Evolutionary conservation across 2,797 vertebrate species (phyloP).

Genomic region (Zalophus californianus): DNA sequence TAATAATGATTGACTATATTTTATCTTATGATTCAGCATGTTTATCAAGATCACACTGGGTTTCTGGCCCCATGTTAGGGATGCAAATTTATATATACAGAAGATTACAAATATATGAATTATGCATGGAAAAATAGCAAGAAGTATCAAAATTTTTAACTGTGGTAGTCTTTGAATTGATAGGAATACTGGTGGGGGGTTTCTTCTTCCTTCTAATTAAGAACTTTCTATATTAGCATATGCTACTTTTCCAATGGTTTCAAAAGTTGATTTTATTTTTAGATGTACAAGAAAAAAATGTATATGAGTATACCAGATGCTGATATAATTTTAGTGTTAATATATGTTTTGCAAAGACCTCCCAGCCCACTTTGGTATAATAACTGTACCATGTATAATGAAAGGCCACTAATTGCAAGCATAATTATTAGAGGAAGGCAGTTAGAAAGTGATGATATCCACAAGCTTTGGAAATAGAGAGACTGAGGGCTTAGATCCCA

Average conservation of each 20-base stretch:
- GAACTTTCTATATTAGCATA: slow-evolving; percentile 32
- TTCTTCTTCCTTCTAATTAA: slow-evolving; percentile 3
- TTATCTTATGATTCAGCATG: not conserved
- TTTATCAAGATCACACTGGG: not conserved
- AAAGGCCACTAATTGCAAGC: not conserved
- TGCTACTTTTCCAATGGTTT: slow-evolving; percentile 52
- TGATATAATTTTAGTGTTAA: slow-evolving; percentile 35
- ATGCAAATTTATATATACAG: not conserved
- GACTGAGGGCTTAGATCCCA: not conserved
- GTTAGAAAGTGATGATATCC: not conserved
- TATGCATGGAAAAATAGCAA: slow-evolving; percentile 2
- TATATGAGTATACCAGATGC: not conserved
- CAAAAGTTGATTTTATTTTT: slow-evolving; percentile 54
- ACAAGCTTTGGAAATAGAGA: not conserved
- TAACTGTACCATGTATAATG: not conserved
- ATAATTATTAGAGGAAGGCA: not conserved
- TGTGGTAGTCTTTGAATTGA: not conserved
- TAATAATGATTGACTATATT: not conserved
- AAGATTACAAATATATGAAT: slow-evolving; percentile 31
- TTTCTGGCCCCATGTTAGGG: not conserved
- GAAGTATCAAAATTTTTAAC: not conserved
- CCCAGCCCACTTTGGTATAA: not conserved
- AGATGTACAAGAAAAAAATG: slow-evolving; percentile 10
- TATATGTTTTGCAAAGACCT: not conserved
- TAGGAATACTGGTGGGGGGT: not conserved